A percentile compares a stretch with the other conserved stretches of the same genome.
Evolutionary conservation across 2,797 vertebrate species (phyloP).

Genomic region (Pantherophis vulpinus): DNA sequence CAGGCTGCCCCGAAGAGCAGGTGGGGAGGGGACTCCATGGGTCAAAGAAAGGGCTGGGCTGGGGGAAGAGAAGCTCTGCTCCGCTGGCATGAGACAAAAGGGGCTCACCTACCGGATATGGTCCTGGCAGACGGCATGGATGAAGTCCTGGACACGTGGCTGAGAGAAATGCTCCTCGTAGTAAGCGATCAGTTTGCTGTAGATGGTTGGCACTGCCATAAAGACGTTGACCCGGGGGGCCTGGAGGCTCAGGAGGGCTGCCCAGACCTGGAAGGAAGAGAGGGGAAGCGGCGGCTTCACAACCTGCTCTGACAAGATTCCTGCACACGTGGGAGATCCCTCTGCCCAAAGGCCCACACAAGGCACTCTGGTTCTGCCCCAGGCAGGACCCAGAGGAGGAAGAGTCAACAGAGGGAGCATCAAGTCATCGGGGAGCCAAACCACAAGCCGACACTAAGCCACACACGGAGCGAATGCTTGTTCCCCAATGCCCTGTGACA

Average conservation of each 20-base stretch:
- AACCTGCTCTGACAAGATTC: neutral
- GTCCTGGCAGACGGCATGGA: constrained; percentile 83
- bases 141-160: constrained; percentile 82
- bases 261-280: constrained; percentile 82
- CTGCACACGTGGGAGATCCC: neutral
- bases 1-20: neutral
- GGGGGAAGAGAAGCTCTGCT: neutral
- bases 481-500: neutral
- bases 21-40: neutral
- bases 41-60: neutral
- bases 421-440: neutral
- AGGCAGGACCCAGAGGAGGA: neutral
- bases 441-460: neutral
- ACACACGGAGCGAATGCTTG: rapidly evolving
- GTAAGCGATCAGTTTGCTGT: constrained; percentile 86
- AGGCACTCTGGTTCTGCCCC: neutral
- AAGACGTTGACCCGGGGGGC: constrained; percentile 81
- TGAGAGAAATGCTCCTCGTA: constrained; percentile 81
- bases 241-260: constrained; percentile 73
- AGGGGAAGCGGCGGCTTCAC: neutral
- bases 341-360: neutral
- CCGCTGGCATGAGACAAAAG: too few species aligned
- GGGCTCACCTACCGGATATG: constrained; percentile 81
- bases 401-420: neutral
- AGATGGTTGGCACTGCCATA: constrained; percentile 95